Base-by-base conservation (phyloP, 2,113 vertebrate genomes). In the Macquaria australasica region DNA sequence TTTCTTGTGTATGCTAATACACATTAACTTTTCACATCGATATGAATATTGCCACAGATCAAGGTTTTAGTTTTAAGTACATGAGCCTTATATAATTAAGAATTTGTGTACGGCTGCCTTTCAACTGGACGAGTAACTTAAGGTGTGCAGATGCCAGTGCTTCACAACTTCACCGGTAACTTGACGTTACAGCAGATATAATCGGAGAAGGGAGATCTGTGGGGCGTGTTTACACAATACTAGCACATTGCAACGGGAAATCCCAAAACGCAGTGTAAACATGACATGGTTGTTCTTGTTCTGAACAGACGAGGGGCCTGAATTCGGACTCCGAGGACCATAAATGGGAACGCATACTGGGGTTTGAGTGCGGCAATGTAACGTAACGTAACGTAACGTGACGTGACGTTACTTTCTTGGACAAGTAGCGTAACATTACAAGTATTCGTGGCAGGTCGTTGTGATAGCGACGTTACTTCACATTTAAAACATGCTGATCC, bases 161-260 rank as follows among this genome's bases (percentile, higher is more conserved):
- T 50, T 41, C 58, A 6, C 15, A 34, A n/a, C 18, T 11, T 59
- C 21, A 15, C n/a, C 18, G 5, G 20, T 37, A n/a, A 72, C 6
- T 55, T 71, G 41, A n/a, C 41, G 1, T 18, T 71, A 5, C 6
- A 15, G 34, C 58, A 31, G 31, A 71, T 15, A 7, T 3, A 5
- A 16, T 18, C 3, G 12, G 21, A 48, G 28, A 43, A 45, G 63
- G 48, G 56, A 48, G 25, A 76, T 18, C 10, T 50, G 62, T 55
- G 66, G 56, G 83, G 83, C 64, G 72, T 76, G 72, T 55, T 70
- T 34, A 74, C 53, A 55, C 48, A 58, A 58, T 14, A 45, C 14
- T 1, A 5, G 15, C 31, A 8, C 34, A 41, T n/a, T 25, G 48
- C 15, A 7, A 15, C 15, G 7, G 20, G 18, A 5, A 21, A 55